Base-by-base conservation (phyloP, 1,140 invertebrate species). In the Ditylenchus dipsaci region DNA sequence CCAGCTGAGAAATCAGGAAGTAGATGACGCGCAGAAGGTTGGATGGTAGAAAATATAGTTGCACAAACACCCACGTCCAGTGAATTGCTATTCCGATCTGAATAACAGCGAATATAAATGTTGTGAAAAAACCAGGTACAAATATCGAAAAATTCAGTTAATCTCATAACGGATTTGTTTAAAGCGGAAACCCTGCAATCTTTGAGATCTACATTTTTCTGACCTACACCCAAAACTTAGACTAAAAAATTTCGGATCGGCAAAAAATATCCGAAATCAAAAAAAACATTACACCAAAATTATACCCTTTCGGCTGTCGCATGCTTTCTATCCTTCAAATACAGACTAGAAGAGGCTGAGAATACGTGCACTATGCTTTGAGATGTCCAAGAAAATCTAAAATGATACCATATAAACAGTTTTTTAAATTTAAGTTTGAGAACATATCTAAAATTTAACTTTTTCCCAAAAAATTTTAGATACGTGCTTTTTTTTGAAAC, bases 21-120 rank as follows among this genome's bases (percentile, higher is more conserved):
- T 79, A 81, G 23, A 67, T 19, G 30, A 82, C 1, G 13, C 81
- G 78, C 57, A 74, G 66, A 30, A 45, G 61, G 27, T 62, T 68
- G 26, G 42, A 47, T 33, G 79, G 79, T 15, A 81, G 68, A 26
- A 73, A 68, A 65, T 75, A 82, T 5, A 80, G 65, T 60, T 81
- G 79, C 11, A 78, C 63, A 30, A 82, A 58, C 23, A 81, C 79
- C 81, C 81, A 83, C 30, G 65, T 45, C 79, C 79, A 81, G 67
- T 81, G 79, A 45, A 60, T 49, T 43, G 68, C 56, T 23, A 79
- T 53, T 0, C 65, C 63, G 1, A 75, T 19, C 77, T 76, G 11
- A 69, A 76, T 23, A 11, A 30, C n/a, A 45, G 43, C 43, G 11
- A 13, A n/a, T n/a, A 45, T 45, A 45, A 13, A n/a, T 45, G n/a